Evolutionary conservation across 64 coral and sea anemone genomes (phyloP), one percentile per base, ranked within the genome.

Genomic region (Stichodactyla helianthus): DNA sequence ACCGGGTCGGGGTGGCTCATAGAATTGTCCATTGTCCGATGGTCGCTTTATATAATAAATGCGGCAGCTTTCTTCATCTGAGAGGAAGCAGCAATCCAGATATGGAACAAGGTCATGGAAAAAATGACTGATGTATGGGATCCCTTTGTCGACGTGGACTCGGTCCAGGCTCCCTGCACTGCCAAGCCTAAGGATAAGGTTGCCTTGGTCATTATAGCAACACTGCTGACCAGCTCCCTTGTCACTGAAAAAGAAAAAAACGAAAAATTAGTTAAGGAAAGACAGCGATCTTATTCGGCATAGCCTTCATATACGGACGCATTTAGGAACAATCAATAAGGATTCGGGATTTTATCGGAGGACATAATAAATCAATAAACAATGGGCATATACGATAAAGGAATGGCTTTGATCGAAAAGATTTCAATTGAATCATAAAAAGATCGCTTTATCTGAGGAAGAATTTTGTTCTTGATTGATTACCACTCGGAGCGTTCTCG

Each of bases 181-280:
- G 26, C 84, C 77, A 54, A 71, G 82, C 14, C 91, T 88, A 55
- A 91, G 23, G 57, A 97, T 68, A n/a, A 97, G 70, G 22, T 90
- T 91, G 10, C 95, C 95, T 88, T 86, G 35, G 16, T 22, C 35
- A 13, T 83, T 97, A 57, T 91, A 97, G 79, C 95, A 97, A 68
- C 95, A 97, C 77, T 97, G 95, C 12, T 92, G 91, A 71, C 95
- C 95, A 27, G 91, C 88, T 52, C 86, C 91, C 52, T 52, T 91
- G 5, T 77, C 59, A 55, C 95, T 97, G 10, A 13, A 74, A 74
- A 31, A 13, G 10, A 11, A 27, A 3, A 31, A 10, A 31, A 74
- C 27, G 62, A 59, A 59, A 16, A 10, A 59, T 16, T 59, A 16
- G 15, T 10, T 5, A 10, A 12, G 2, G 9, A 59, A 65, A 44